Evolutionary conservation across 2,113 vertebrate genomes (phyloP), one percentile per base, ranked within the genome.

Genomic region (Aspidoscelis tigris): DNA sequence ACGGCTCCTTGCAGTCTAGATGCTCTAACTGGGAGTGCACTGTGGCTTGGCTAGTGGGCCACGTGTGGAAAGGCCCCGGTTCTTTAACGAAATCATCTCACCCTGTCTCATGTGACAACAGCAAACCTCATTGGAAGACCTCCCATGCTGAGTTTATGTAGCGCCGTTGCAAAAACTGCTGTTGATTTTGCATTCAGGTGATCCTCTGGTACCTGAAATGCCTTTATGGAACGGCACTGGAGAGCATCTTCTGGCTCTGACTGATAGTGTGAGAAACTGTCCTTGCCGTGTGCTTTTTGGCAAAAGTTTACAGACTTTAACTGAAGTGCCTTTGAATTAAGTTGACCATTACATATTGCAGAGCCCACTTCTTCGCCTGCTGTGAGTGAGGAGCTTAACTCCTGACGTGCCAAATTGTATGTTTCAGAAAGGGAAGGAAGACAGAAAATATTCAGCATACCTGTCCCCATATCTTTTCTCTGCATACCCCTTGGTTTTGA

Each of bases 231-330:
- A 26, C 26, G 10, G 68, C 10, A 39, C 5, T 10, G 47, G 68
- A 39, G 68, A 70, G 68, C n/a, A 5, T 44, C 78, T 64, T 50
- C 44, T 71, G n/a, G 39, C 39, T 55, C 33, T 61, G 39, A 81
- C 33, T 61, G 39, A 81, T 81, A 81, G 33, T 10, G 72, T 73
- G 58, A 81, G 80, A 22, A 61, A 43, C 80, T 81, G 53, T 39
- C 12, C 39, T 43, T 72, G 20, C 21, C 39, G 9, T 81, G 4
- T 61, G 20, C 14, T 20, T 55, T 41, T 73, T 72, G 69, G 69
- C 69, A 81, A 61, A 21, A 44, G 22, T 50, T 58, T 72, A 12
- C 7, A 26, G 69, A 44, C 39, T 81, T 81, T 26, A 58, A 70
- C 78, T 33, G 20, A 70, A 4, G 22, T 61, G 50, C 75, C 75